These are phyloP conservation scores for Drosophila meridionalis DNA, from an alignment of 2,888 invertebrate genomes.

Conservation along the genomic window DNA sequence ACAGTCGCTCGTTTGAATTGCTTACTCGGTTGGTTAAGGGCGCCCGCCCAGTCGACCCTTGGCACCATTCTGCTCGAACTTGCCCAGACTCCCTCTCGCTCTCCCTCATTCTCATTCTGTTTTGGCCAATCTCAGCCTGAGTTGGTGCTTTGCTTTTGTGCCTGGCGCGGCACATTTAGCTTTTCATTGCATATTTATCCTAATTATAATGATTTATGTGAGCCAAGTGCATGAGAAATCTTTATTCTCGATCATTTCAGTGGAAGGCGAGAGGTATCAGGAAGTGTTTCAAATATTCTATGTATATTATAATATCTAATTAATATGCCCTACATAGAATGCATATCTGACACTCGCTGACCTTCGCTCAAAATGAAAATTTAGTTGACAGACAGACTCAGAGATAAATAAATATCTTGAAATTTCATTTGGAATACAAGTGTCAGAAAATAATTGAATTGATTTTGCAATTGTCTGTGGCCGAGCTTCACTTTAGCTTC, in stretches of 20 bases:
- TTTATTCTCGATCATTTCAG: conserved; percentile 55
- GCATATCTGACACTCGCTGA: not conserved
- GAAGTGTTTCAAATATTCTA: not conserved
- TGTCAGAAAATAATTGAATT: conserved; percentile 7
- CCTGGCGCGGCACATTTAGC: conserved; percentile 54
- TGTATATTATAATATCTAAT: conserved; percentile 1
- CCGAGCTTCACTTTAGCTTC: not conserved
- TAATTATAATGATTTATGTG: conserved; percentile 75
- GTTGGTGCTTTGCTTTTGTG: conserved; percentile 32
- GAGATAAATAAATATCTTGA: conserved; percentile 4
- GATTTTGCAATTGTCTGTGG: not conserved
- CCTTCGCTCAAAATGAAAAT: not conserved
- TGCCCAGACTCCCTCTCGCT: not conserved
- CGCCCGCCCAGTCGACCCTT: conserved; percentile 31
- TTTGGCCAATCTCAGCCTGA: conserved; percentile 33
- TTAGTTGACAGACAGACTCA: not conserved
- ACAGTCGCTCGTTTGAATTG: conserved; percentile 34
- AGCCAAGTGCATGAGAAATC: conserved; percentile 50
- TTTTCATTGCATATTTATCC: conserved; percentile 75
- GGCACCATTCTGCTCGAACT: conserved; percentile 6
- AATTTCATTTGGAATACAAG: not conserved
- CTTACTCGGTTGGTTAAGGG: conserved; percentile 33
- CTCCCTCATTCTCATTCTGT: not conserved
- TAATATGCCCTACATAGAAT: not conserved
- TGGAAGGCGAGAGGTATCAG: not conserved